Percentiles rank a stretch among this genome's conserved stretches.
Conservation (phyloP, 2,888 invertebrate species). For the Uloborus plumipes region DNA sequence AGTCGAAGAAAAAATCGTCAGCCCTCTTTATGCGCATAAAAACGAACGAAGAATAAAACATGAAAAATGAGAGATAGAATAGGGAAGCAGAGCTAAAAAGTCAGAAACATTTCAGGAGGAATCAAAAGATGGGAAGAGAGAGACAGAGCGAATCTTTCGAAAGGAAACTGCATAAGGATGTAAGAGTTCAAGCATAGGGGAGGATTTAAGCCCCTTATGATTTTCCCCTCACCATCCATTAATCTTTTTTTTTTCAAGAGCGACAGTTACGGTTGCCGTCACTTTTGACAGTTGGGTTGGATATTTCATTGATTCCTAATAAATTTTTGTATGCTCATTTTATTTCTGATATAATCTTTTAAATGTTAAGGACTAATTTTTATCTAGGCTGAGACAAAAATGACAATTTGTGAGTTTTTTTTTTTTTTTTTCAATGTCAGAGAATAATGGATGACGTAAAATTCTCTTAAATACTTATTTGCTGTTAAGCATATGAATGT, state of each 20-base stretch:
- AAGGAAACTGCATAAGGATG: slow-evolving; percentile 9
- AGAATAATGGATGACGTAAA: too few relatives aligned
- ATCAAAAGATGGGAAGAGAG: slow-evolving; percentile 28
- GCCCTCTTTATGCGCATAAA: background rate
- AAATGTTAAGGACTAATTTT: too few relatives aligned
- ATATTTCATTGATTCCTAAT: too few relatives aligned
- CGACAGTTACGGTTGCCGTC: slow-evolving; percentile 40
- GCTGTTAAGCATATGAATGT: too few relatives aligned
- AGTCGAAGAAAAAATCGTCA: slow-evolving; percentile 16
- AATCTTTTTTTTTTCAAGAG: slow-evolving; percentile 58
- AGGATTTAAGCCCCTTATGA: slow-evolving; percentile 13
- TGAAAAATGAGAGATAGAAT: slow-evolving; percentile 17
- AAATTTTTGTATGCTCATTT: too few relatives aligned
- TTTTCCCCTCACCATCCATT: slow-evolving; percentile 51
- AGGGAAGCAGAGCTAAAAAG: slow-evolving; percentile 49
- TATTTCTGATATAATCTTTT: too few relatives aligned
- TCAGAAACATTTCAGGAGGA: slow-evolving; percentile 37
- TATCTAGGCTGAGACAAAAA: too few relatives aligned
- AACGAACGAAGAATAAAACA: slow-evolving; percentile 2
- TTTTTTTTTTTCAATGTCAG: too few relatives aligned
- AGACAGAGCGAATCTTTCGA: slow-evolving; percentile 4
- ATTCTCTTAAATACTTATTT: too few relatives aligned
- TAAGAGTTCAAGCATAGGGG: slow-evolving; percentile 41
- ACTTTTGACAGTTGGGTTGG: too few relatives aligned
- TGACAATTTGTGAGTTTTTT: too few relatives aligned